These are phyloP conservation scores for Tringa solitaria DNA, from an alignment of 2,113 vertebrate genomes.

Conservation along the genomic window DNA sequence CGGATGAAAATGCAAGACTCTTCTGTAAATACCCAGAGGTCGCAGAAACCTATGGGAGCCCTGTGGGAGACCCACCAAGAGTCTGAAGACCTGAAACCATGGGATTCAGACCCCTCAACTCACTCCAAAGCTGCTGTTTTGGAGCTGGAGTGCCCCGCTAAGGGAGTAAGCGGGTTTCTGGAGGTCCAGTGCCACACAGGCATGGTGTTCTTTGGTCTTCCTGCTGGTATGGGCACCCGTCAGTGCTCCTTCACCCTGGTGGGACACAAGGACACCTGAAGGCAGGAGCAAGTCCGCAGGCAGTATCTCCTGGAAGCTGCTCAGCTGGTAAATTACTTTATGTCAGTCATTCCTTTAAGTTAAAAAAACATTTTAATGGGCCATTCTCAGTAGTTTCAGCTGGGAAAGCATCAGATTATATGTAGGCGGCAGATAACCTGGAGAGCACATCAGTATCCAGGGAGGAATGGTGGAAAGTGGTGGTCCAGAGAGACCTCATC, in stretches of 20 bases:
- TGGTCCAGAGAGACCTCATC: not conserved
- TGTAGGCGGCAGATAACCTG: not conserved
- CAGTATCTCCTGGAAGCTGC: not conserved
- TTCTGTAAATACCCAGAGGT: not conserved
- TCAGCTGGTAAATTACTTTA: not conserved
- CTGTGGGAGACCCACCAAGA: not conserved
- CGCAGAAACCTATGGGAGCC: not conserved
- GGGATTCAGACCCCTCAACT: not conserved
- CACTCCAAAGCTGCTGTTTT: not conserved
- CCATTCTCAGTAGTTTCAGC: not conserved
- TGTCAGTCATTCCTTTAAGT: not conserved
- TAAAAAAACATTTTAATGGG: not conserved
- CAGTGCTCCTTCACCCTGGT: not conserved
- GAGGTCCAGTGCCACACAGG: accelerated
- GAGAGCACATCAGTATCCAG: not conserved
- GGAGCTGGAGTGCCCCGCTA: accelerated
- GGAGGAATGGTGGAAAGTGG: not conserved
- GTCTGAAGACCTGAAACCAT: not conserved
- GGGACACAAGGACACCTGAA: not conserved
- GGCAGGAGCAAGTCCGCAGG: not conserved
- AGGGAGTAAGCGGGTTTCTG: not conserved
- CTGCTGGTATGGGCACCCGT: accelerated
- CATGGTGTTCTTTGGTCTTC: not conserved
- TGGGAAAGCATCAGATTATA: not conserved
- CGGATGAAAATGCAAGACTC: not conserved